Percentiles rank a stretch among this genome's conserved stretches.
These are phyloP conservation scores for Drosophila teissieri DNA, from an alignment of 1,140 invertebrate species.

Conservation along the genomic window DNA sequence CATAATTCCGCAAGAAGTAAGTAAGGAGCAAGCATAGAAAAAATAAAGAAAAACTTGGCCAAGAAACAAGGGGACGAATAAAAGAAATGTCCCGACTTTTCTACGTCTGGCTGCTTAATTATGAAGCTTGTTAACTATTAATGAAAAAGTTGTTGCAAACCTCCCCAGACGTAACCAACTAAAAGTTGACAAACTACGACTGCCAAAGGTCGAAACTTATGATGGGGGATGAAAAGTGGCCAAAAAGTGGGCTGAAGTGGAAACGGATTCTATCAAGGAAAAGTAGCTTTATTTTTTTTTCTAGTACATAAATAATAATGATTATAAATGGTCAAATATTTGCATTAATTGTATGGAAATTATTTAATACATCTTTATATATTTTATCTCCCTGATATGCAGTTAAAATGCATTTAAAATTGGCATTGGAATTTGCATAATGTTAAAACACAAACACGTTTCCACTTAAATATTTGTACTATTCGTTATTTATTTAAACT, in stretches of 20 bases:
- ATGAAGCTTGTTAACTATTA: slow-evolving; percentile 83
- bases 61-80: slow-evolving; percentile 11
- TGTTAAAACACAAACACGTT: background rate
- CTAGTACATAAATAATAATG: too few relatives aligned
- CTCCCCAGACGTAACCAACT: slow-evolving; percentile 51
- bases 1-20: slow-evolving; percentile 29
- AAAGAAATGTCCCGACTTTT: slow-evolving; percentile 33
- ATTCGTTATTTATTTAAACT: background rate
- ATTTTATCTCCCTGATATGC: too few relatives aligned
- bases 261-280: background rate
- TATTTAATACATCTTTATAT: too few relatives aligned
- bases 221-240: slow-evolving; percentile 1
- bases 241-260: background rate
- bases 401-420: slow-evolving; percentile 3
- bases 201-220: slow-evolving; percentile 31
- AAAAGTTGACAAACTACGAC: slow-evolving; percentile 58
- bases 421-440: slow-evolving; percentile 5
- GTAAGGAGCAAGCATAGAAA: background rate
- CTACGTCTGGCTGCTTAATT: slow-evolving; percentile 69
- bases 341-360: background rate
- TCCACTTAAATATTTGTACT: background rate
- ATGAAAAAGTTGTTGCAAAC: slow-evolving; percentile 81
- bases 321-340: background rate
- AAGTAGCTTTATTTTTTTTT: too few relatives aligned
- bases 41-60: slow-evolving; percentile 15